phyloP scores from a whole-genome alignment of 2,113 vertebrate genomes.

The Crotalus tigris region DNA sequence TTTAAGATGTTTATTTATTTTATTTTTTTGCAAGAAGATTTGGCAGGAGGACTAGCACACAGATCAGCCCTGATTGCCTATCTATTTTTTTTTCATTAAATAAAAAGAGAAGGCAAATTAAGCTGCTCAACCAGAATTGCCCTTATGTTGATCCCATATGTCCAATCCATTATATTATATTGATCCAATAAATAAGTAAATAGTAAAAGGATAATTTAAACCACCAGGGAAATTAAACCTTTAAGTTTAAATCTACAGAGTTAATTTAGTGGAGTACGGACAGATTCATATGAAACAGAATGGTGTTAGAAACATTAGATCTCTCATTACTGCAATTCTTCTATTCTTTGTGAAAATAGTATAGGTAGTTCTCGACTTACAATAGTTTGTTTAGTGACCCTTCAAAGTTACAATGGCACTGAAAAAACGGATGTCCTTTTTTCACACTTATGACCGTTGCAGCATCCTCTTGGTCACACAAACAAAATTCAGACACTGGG shows the following conservation, averaged over 20 bases:
- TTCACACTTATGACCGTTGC: too few species aligned
- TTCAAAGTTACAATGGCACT: too few species aligned
- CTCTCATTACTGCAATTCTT: not conserved
- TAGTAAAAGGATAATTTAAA: conserved; percentile 11
- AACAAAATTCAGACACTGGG: too few species aligned
- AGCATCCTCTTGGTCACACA: too few species aligned
- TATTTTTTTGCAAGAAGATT: not conserved
- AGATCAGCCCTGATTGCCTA: conserved; percentile 23
- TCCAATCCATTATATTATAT: not conserved
- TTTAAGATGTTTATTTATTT: too few species aligned
- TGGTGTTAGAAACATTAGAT: not conserved
- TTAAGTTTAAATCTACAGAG: conserved; percentile 4
- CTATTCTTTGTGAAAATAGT: not conserved
- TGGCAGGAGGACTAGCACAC: not conserved
- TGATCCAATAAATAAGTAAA: not conserved
- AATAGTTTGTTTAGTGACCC: too few species aligned
- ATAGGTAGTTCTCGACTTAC: not conserved
- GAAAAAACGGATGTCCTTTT: too few species aligned
- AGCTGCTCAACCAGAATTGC: not conserved
- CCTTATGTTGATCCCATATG: not conserved
- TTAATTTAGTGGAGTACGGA: conserved; percentile 18
- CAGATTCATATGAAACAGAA: not conserved
- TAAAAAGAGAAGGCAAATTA: conserved; percentile 3
- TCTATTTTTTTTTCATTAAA: conserved; percentile 27
- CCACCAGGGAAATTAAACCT: not conserved